Evolutionary conservation across 2,888 invertebrate species (phyloP).

Genomic region (Cybosia mesomella): DNA sequence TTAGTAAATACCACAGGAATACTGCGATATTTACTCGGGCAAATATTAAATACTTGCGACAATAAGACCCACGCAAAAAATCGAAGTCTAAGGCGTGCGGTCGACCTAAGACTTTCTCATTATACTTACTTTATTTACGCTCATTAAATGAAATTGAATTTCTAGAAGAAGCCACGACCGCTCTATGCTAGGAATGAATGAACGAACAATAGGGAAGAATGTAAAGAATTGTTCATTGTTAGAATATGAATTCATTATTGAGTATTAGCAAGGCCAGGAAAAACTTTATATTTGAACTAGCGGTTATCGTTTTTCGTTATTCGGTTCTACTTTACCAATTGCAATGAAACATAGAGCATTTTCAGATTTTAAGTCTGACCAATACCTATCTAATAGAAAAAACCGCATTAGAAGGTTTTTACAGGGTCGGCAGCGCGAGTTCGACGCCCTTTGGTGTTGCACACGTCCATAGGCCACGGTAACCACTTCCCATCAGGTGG

Average conservation of each 20-base stretch:
- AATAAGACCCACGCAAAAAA: background rate
- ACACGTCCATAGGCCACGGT: no score
- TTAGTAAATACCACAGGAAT: background rate
- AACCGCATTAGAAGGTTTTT: no score
- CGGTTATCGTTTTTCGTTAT: no score
- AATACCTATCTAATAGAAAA: no score
- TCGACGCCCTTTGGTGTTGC: no score
- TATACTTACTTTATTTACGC: conserved; percentile 41
- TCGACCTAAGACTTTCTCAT: conserved; percentile 19
- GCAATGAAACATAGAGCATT: no score
- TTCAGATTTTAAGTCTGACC: no score
- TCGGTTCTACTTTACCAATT: no score
- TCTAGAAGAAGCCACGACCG: conserved; percentile 34
- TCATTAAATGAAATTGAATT: conserved; percentile 45
- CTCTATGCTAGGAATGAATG: background rate
- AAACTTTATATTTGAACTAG: background rate
- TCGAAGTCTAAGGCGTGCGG: conserved; percentile 7
- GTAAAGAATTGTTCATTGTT: conserved; percentile 7
- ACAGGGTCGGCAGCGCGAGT: no score
- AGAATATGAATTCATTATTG: background rate
- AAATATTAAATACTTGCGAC: conserved; percentile 5
- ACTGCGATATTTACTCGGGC: conserved; percentile 8
- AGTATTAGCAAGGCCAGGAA: background rate
- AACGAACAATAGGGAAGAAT: conserved; percentile 6
- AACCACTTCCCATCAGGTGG: no score